phyloP scores from a whole-genome alignment of 2,888 invertebrate genomes.

The Tigriopus californicus region DNA sequence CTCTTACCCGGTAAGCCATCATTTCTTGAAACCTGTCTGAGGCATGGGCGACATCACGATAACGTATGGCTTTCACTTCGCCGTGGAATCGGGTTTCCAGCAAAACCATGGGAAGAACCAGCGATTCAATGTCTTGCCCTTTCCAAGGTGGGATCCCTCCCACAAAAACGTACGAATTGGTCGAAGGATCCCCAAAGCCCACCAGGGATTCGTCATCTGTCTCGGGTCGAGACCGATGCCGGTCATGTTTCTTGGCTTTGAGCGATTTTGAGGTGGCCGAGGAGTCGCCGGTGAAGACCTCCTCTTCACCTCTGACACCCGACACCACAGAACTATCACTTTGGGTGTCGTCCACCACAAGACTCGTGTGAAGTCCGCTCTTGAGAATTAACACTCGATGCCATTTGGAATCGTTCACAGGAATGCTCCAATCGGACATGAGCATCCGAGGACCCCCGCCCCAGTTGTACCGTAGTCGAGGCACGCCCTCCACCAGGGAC shows the following conservation, averaged over 20 bases:
- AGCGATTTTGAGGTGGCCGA: neutral
- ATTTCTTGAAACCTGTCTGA: conserved; percentile 65
- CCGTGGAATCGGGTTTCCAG: conserved; percentile 84
- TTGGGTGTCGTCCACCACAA: conserved; percentile 58
- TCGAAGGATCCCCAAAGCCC: neutral
- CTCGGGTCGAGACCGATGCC: neutral
- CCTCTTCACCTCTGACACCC: too few species aligned
- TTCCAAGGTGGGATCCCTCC: conserved; percentile 94
- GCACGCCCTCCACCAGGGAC: conserved; percentile 66
- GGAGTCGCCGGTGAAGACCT: too few species aligned
- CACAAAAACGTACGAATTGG: conserved; percentile 81
- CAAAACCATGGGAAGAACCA: conserved; percentile 73
- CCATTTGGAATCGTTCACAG: conserved; percentile 75
- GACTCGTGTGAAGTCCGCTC: conserved; percentile 56
- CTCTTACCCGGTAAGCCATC: conserved; percentile 40
- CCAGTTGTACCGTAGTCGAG: conserved; percentile 69
- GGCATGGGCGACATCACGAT: conserved; percentile 55
- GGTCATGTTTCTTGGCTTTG: neutral
- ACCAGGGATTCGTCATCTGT: neutral
- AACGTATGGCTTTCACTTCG: conserved; percentile 71
- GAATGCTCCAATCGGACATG: conserved; percentile 49
- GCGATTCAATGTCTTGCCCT: conserved; percentile 50
- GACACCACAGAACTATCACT: too few species aligned
- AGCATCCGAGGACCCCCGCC: conserved; percentile 74
- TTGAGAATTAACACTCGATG: conserved; percentile 66